These are phyloP conservation scores for Archilochus colubris DNA, from an alignment of 2,113 vertebrate genomes.

Conservation along the genomic window DNA sequence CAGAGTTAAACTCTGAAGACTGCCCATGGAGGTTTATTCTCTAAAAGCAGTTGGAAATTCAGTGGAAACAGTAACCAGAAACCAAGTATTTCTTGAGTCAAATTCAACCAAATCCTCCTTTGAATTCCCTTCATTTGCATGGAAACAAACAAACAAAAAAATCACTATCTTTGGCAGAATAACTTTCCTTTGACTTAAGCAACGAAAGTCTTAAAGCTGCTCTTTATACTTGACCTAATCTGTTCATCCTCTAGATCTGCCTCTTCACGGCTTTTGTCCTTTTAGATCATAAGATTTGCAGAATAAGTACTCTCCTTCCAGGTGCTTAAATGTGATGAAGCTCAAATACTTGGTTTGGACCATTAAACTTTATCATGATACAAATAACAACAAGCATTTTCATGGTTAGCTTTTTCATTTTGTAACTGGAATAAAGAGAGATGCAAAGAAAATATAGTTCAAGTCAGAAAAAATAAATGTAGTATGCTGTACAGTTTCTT, in stretches of 20 bases:
- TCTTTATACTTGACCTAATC: neutral
- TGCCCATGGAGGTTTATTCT: neutral
- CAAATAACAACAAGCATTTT: neutral
- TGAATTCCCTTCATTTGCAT: neutral
- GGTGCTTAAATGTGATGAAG: neutral
- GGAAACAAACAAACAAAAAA: neutral
- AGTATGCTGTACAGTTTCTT: neutral
- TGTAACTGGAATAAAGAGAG: neutral
- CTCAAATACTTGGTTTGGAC: neutral
- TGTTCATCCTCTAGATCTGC: neutral
- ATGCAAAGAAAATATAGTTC: neutral
- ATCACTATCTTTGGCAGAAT: neutral
- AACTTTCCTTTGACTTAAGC: neutral
- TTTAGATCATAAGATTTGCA: neutral
- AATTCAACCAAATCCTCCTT: neutral
- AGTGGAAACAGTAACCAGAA: neutral
- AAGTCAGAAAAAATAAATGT: neutral
- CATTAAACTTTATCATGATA: neutral
- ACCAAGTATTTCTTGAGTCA: neutral
- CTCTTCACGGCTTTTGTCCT: neutral
- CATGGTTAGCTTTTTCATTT: neutral
- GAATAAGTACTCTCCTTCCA: neutral
- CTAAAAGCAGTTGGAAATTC: neutral
- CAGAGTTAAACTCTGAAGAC: neutral
- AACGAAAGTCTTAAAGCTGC: neutral